These are phyloP conservation scores for Macrochelys suwanniensis DNA, from an alignment of 2,797 vertebrate genomes.

Conservation along the genomic window DNA sequence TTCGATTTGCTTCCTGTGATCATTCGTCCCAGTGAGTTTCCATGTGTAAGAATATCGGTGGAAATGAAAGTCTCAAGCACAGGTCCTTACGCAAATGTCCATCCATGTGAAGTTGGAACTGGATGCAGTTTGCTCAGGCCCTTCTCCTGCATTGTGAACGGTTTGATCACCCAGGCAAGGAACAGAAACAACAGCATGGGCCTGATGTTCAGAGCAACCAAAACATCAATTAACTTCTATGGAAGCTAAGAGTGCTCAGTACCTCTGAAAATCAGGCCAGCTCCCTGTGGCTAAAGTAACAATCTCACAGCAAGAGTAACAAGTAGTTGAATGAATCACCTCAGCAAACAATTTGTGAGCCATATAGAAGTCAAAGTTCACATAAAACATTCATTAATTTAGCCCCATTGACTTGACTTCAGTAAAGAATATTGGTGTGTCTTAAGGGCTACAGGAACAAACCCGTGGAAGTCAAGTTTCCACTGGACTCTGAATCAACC, in stretches of 20 bases:
- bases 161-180: not conserved
- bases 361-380: not conserved
- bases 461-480: not conserved
- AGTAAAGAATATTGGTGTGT: not conserved
- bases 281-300: not conserved
- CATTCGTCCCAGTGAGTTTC: not conserved
- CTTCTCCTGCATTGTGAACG: not conserved
- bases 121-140: not conserved
- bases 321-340: not conserved
- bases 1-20: not conserved
- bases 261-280: not conserved
- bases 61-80: not conserved
- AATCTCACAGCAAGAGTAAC: not conserved
- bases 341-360: not conserved
- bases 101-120: not conserved
- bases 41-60: not conserved
- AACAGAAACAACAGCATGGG: not conserved
- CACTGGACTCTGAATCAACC: not conserved
- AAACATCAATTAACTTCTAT: not conserved
- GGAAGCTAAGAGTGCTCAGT: not conserved
- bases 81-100: not conserved
- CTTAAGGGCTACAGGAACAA: not conserved
- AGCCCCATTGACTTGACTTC: not conserved
- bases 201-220: not conserved
- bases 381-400: not conserved